Percentiles rank a stretch among this genome's conserved stretches.
Conservation (phyloP, 2,797 vertebrate genomes). For the Sternarchorhynchus goeldii region DNA sequence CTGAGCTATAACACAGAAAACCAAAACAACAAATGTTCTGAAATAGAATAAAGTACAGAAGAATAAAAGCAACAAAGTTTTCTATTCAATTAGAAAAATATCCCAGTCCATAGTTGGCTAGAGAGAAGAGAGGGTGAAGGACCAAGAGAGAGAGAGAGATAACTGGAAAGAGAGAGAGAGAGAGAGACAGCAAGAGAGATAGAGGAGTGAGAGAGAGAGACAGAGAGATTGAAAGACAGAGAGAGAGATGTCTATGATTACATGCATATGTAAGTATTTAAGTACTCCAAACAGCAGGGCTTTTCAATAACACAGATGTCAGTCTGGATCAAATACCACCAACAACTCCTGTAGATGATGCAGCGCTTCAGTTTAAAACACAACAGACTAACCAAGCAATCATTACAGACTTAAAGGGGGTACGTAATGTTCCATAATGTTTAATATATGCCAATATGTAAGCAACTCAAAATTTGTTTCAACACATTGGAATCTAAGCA, state of each 20-base stretch:
- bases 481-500: background rate
- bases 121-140: too few relatives aligned
- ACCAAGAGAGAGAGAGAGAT: too few relatives aligned
- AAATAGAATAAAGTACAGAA: conserved; percentile 28
- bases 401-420: too few relatives aligned
- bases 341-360: background rate
- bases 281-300: background rate
- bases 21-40: background rate
- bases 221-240: background rate
- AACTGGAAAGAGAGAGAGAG: background rate
- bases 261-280: background rate
- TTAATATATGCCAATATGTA: background rate
- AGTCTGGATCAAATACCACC: background rate
- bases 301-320: too few relatives aligned
- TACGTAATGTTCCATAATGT: too few relatives aligned
- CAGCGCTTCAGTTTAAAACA: background rate
- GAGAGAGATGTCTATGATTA: too few relatives aligned
- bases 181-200: conserved; percentile 19
- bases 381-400: too few relatives aligned
- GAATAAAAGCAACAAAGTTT: conserved; percentile 74
- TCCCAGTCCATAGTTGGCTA: too few relatives aligned
- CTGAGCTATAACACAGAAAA: background rate
- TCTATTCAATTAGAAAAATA: conserved; percentile 58
- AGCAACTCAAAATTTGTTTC: background rate
- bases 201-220: conserved; percentile 18